These are phyloP conservation scores for Patella depressa DNA, from an alignment of 2,888 invertebrate genomes.

Conservation along the genomic window DNA sequence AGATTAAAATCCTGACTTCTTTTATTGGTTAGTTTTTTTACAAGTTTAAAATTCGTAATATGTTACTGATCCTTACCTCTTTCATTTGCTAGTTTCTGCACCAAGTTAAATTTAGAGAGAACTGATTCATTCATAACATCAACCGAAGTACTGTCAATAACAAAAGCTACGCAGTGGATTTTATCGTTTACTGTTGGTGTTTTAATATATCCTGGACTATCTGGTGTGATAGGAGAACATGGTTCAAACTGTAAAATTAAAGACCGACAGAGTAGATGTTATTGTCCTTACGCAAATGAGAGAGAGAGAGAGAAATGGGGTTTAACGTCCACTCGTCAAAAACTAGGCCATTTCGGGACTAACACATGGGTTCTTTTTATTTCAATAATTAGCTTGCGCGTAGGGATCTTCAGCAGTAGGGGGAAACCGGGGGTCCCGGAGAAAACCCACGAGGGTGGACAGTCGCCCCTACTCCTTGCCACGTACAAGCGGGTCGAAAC, in stretches of 20 bases:
- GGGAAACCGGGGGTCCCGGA: too few relatives aligned
- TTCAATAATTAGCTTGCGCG: too few relatives aligned
- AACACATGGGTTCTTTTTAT: too few relatives aligned
- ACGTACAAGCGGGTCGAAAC: too few relatives aligned
- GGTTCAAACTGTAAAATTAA: conserved; percentile 40
- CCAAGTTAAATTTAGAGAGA: conserved; percentile 15
- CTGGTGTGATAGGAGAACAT: conserved; percentile 30
- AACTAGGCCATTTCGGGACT: too few relatives aligned
- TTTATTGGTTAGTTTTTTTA: neutral
- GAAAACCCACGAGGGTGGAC: too few relatives aligned
- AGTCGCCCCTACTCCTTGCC: too few relatives aligned
- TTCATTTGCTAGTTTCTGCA: conserved; percentile 20
- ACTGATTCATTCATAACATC: conserved; percentile 19
- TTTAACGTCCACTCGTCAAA: too few relatives aligned
- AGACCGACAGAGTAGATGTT: conserved; percentile 35
- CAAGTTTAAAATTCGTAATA: conserved; percentile 12
- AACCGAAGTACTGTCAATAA: conserved; percentile 23
- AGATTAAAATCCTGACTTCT: conserved; percentile 28
- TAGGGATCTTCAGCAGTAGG: too few relatives aligned
- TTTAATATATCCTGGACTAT: conserved; percentile 38
- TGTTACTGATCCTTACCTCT: conserved; percentile 11
- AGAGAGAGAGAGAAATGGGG: too few relatives aligned
- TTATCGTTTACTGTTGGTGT: conserved; percentile 15
- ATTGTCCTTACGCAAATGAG: too few relatives aligned
- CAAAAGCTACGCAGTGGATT: conserved; percentile 28